Evolutionary conservation across 2,113 vertebrate genomes (phyloP).

Genomic region (Toxotes chatareus): DNA sequence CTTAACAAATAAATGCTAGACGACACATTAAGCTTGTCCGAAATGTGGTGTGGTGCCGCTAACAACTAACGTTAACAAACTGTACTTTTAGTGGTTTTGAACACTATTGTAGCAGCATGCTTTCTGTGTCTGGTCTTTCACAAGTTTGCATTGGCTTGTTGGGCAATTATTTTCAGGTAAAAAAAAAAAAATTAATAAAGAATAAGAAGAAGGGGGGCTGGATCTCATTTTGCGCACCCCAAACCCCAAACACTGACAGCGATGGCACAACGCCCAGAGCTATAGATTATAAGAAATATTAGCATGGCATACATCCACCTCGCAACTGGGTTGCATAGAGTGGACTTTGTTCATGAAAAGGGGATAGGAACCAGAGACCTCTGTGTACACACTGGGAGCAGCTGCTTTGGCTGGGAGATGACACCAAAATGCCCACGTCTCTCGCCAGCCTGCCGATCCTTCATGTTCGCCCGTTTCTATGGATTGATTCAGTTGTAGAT

Average conservation of each 20-base stretch:
- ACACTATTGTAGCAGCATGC: background rate
- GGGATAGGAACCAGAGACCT: constrained; percentile 1
- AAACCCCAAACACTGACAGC: background rate
- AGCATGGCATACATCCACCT: background rate
- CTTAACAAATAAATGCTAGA: too few species aligned
- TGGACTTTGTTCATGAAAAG: constrained; percentile 20
- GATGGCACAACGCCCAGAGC: background rate
- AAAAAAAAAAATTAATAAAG: too few species aligned
- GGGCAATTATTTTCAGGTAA: background rate
- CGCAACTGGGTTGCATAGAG: constrained; percentile 12
- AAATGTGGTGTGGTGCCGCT: background rate
- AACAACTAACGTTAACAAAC: background rate
- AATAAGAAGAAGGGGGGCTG: background rate
- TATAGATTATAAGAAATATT: background rate
- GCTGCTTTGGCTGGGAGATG: constrained; percentile 46
- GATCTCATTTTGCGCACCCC: background rate
- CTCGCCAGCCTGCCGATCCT: constrained; percentile 25
- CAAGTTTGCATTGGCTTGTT: background rate
- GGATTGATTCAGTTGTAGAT: constrained; percentile 51
- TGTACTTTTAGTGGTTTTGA: background rate
- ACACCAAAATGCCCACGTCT: constrained; percentile 31
- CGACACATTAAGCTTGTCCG: too few species aligned
- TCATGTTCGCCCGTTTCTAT: constrained; percentile 36
- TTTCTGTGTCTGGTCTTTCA: background rate
- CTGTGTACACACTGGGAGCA: constrained; percentile 42